Evolutionary conservation across 2,888 invertebrate genomes (phyloP).

Genomic region (Hyposoter dolosus): DNA sequence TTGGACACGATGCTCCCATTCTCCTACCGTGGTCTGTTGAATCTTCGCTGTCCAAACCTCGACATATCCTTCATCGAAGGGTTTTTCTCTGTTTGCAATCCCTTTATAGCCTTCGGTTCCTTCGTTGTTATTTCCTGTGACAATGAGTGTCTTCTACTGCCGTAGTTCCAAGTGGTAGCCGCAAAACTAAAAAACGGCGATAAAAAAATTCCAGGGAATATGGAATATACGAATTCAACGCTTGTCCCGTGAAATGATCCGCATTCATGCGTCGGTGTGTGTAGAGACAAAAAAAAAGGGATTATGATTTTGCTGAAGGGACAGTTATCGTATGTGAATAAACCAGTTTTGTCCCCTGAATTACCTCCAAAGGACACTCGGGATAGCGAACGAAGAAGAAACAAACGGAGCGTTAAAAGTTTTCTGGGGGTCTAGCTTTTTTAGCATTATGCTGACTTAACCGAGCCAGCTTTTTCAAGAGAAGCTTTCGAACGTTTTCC

Average conservation of each 20-base stretch:
- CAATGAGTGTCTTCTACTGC: constrained; percentile 42
- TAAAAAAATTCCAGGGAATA: not conserved
- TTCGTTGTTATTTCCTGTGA: constrained; percentile 28
- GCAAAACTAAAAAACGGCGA: constrained; percentile 20
- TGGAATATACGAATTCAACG: constrained; percentile 18
- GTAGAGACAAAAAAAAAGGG: constrained; percentile 20
- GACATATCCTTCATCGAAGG: constrained; percentile 55
- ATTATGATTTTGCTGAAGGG: constrained; percentile 61
- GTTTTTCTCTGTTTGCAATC: constrained; percentile 18
- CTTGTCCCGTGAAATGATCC: not conserved
- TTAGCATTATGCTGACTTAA: constrained; percentile 8
- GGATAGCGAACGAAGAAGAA: constrained; percentile 32
- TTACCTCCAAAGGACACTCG: constrained; percentile 17
- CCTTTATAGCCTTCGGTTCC: not conserved
- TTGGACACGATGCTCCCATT: constrained; percentile 53
- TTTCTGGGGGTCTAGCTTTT: constrained; percentile 33
- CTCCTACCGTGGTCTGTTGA: constrained; percentile 57
- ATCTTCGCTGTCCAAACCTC: constrained; percentile 68
- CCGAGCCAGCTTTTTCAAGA: constrained; percentile 53
- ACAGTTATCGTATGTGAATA: constrained; percentile 41
- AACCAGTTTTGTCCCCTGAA: constrained; percentile 53
- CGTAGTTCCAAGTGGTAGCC: constrained; percentile 12
- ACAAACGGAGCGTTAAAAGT: constrained; percentile 61
- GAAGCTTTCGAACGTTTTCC: constrained; percentile 45
- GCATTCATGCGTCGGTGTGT: not conserved